A percentile compares a stretch with the other conserved stretches of the same genome.
These are phyloP conservation scores for Plebejus argus DNA, from an alignment of 2,888 invertebrate species.

Conservation along the genomic window DNA sequence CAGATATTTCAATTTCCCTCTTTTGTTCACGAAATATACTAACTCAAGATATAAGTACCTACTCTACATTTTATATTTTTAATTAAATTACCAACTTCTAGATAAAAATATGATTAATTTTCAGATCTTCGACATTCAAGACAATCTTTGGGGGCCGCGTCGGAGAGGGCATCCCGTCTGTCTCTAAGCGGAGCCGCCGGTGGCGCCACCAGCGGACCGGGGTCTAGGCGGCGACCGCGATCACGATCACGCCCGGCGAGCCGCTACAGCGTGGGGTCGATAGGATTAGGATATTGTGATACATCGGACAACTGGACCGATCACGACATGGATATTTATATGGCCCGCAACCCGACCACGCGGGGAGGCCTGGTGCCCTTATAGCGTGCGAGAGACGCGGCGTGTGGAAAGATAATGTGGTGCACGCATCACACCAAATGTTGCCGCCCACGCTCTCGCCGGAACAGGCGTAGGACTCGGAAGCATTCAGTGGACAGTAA, in stretches of 20 bases:
- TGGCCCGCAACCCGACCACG: slow-evolving; percentile 94
- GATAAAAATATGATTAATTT: slow-evolving; percentile 20
- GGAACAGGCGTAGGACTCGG: slow-evolving; percentile 40
- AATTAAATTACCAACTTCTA: background rate
- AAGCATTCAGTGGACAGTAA: slow-evolving; percentile 37
- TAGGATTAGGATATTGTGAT: slow-evolving; percentile 93
- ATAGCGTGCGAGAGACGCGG: slow-evolving; percentile 73
- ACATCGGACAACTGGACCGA: slow-evolving; percentile 97
- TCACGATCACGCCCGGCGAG: slow-evolving; percentile 91
- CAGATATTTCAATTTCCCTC: background rate
- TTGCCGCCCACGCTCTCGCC: slow-evolving; percentile 43
- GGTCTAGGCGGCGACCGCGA: slow-evolving; percentile 86
- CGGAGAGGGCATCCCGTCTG: slow-evolving; percentile 89
- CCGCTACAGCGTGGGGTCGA: slow-evolving; percentile 89
- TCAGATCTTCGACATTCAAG: slow-evolving; percentile 91
- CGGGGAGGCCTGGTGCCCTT: slow-evolving; percentile 92
- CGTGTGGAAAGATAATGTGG: slow-evolving; percentile 53
- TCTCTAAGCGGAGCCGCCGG: slow-evolving; percentile 85
- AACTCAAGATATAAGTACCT: background rate
- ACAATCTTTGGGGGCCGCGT: slow-evolving; percentile 90
- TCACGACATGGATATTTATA: slow-evolving; percentile 97
- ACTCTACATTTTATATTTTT: background rate
- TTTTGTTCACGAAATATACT: background rate
- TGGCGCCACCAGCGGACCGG: slow-evolving; percentile 82
- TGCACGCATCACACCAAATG: slow-evolving; percentile 53